phyloP scores from a whole-genome alignment of 2,888 invertebrate genomes.

The Hyppa rectilinea region DNA sequence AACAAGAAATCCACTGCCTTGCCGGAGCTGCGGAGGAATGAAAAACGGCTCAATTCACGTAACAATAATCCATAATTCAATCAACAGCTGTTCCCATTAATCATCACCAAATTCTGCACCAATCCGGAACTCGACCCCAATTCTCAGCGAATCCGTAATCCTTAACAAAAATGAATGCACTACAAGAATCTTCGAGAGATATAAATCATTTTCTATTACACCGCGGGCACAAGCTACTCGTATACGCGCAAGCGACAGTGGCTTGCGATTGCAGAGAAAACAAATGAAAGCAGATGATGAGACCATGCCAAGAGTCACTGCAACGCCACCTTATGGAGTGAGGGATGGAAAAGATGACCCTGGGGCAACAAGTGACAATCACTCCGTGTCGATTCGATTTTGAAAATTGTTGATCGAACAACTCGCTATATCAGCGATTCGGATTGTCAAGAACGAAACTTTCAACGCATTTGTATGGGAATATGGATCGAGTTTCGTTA shows the following conservation, averaged over 20 bases:
- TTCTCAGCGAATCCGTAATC: constrained; percentile 19
- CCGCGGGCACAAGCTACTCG: no score
- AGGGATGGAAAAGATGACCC: no score
- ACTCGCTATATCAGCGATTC: no score
- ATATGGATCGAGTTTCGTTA: no score
- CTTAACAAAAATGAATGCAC: constrained; percentile 57
- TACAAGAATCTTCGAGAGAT: constrained; percentile 41
- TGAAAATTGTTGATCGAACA: no score
- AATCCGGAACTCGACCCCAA: constrained; percentile 4
- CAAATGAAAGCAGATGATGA: neutral
- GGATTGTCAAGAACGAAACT: no score
- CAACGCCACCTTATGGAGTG: no score
- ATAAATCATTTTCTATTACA: constrained; percentile 61
- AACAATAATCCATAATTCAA: neutral
- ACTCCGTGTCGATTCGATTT: no score
- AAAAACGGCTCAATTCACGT: neutral
- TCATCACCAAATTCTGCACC: constrained; percentile 5
- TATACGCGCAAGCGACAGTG: neutral
- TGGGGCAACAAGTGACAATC: no score
- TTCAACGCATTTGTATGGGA: no score
- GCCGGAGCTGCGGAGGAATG: no score
- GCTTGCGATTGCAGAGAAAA: no score
- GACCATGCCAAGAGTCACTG: neutral
- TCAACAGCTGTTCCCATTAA: constrained; percentile 28
- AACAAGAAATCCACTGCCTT: neutral